A percentile compares a stretch with the other conserved stretches of the same genome.
Evolutionary conservation across 1,140 invertebrate species (phyloP).

Genomic region (Bathynomus jamesi): DNA sequence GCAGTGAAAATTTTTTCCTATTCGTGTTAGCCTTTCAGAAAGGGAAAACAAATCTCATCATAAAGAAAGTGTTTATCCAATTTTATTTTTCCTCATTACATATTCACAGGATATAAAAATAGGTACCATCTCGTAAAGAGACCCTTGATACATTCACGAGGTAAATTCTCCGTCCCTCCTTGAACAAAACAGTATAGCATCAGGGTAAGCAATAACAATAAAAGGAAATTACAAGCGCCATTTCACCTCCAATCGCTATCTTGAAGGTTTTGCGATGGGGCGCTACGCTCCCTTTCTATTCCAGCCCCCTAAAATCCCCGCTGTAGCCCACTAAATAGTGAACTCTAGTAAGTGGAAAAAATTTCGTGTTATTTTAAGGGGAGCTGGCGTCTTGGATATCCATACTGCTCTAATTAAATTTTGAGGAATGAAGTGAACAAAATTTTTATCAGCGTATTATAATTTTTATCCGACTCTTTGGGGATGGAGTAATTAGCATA

Average conservation of each 20-base stretch:
- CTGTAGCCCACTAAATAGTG: conserved; percentile 1
- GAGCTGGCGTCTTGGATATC: neutral
- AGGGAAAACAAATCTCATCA: conserved; percentile 1
- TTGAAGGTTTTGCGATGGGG: neutral
- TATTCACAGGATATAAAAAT: conserved; percentile 1
- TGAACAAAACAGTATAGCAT: neutral
- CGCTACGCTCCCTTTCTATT: neutral
- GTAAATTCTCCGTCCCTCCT: neutral
- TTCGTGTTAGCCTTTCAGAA: neutral
- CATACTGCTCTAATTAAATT: neutral
- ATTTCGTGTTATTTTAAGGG: neutral
- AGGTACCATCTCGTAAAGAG: conserved; percentile 1
- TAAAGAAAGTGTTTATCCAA: conserved; percentile 1
- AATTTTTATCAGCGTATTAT: neutral
- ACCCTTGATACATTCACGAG: neutral
- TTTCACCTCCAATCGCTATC: conserved; percentile 1
- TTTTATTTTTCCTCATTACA: conserved; percentile 1
- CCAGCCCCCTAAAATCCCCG: neutral
- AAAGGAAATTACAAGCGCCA: conserved; percentile 1
- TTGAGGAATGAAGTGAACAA: neutral
- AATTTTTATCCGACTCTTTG: neutral
- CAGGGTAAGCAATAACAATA: neutral
- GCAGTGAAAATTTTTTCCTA: neutral
- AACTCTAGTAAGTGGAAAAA: neutral
- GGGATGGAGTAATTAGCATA: neutral